A percentile compares a stretch with the other conserved stretches of the same genome.
These are phyloP conservation scores for Drosophila limbata DNA, from an alignment of 2,888 invertebrate genomes.

Conservation along the genomic window DNA sequence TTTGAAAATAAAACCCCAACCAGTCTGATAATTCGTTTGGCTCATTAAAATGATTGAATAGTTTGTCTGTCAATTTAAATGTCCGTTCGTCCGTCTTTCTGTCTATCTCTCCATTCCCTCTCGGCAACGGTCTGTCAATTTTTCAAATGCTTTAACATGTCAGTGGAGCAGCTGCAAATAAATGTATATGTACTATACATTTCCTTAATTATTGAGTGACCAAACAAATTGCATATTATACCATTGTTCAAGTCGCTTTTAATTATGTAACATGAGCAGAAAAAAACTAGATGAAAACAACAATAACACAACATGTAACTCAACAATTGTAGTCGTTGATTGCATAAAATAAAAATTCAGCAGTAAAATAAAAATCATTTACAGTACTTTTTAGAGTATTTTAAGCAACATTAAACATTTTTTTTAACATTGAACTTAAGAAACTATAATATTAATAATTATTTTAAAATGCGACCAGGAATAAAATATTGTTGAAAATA, in stretches of 20 bases:
- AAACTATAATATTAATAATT: no score
- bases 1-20: slow-evolving; percentile 6
- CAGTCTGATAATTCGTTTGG: slow-evolving; percentile 44
- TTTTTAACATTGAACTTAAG: no score
- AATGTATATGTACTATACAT: slow-evolving; percentile 31
- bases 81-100: background rate
- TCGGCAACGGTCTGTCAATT: slow-evolving; percentile 51
- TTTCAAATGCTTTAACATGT: slow-evolving; percentile 58
- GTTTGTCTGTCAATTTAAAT: background rate
- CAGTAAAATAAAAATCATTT: background rate
- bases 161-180: slow-evolving; percentile 64
- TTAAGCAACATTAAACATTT: background rate
- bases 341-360: slow-evolving; percentile 25
- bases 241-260: slow-evolving; percentile 45
- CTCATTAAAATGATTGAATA: slow-evolving; percentile 62
- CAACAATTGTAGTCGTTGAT: slow-evolving; percentile 24
- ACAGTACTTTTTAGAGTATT: background rate
- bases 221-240: slow-evolving; percentile 61
- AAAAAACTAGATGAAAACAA: slow-evolving; percentile 26
- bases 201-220: slow-evolving; percentile 68
- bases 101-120: background rate
- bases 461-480: no score
- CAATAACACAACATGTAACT: slow-evolving; percentile 7
- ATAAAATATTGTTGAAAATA: no score
- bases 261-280: slow-evolving; percentile 60